phyloP scores from a whole-genome alignment of 2,113 vertebrate genomes.

The Apteryx mantelli region DNA sequence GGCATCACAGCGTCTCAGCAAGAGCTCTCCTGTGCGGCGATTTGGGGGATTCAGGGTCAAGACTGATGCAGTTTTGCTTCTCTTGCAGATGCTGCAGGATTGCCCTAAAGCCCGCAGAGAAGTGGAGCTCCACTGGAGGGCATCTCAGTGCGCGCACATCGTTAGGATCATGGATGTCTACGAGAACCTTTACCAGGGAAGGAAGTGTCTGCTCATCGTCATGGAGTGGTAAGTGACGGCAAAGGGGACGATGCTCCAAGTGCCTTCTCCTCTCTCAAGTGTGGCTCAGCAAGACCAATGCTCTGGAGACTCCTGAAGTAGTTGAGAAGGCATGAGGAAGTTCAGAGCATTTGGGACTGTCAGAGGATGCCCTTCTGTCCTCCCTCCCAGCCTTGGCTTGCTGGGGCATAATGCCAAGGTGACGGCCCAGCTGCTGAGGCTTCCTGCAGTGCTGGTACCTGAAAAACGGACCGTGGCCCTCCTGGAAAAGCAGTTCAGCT shows the following conservation, averaged over 20 bases:
- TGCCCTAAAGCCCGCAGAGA: constrained; percentile 94
- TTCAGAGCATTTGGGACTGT: not conserved
- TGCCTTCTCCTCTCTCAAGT: not conserved
- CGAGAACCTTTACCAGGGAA: constrained; percentile 93
- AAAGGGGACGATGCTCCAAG: rapidly evolving
- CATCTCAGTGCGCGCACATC: constrained; percentile 92
- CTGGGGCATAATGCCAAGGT: not conserved
- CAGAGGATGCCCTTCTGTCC: not conserved
- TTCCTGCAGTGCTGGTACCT: not conserved
- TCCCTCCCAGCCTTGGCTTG: not conserved
- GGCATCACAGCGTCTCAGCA: rapidly evolving
- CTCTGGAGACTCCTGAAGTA: not conserved
- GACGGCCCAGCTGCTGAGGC: no score
- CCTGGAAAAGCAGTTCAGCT: not conserved
- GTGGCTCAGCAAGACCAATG: not conserved
- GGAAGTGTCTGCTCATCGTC: constrained; percentile 95
- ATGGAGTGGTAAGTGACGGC: constrained; percentile 92
- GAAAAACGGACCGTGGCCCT: not conserved
- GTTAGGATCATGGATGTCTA: constrained; percentile 96
- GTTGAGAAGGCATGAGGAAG: not conserved
- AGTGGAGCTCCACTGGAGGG: constrained; percentile 96
- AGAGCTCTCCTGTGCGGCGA: not conserved
- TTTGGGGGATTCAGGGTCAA: not conserved
- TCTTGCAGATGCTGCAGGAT: constrained; percentile 93
- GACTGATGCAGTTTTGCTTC: not conserved